These are phyloP conservation scores for Sarcophaga carnaria DNA, from an alignment of 2,888 invertebrate species.

Conservation along the genomic window DNA sequence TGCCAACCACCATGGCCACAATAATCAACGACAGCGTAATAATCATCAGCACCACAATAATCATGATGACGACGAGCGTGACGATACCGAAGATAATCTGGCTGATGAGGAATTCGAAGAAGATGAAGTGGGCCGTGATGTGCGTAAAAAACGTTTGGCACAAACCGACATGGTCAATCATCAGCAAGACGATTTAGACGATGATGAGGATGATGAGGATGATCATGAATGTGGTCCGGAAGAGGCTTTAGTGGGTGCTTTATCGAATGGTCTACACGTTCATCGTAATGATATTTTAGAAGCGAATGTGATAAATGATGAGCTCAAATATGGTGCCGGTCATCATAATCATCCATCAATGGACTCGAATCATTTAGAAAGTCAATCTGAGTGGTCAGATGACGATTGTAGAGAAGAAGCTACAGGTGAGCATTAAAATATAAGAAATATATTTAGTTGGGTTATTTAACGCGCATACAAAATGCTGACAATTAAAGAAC, in stretches of 20 bases:
- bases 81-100: slow-evolving; percentile 81
- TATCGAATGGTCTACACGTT: slow-evolving; percentile 65
- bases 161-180: slow-evolving; percentile 57
- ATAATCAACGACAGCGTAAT: slow-evolving; percentile 73
- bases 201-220: slow-evolving; percentile 72
- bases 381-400: slow-evolving; percentile 92
- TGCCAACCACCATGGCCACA: slow-evolving; percentile 74
- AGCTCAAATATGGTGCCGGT: slow-evolving; percentile 81
- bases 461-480: too few relatives aligned
- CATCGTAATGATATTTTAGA: slow-evolving; percentile 73
- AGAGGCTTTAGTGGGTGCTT: slow-evolving; percentile 68
- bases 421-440: slow-evolving; percentile 80
- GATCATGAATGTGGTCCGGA: slow-evolving; percentile 69
- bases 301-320: slow-evolving; percentile 82
- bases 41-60: slow-evolving; percentile 71
- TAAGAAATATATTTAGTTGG: too few relatives aligned
- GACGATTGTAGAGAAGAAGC: slow-evolving; percentile 86
- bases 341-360: slow-evolving; percentile 81
- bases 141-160: slow-evolving; percentile 76
- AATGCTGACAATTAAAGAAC: too few relatives aligned
- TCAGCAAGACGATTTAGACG: slow-evolving; percentile 69
- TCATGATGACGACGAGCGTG: slow-evolving; percentile 77
- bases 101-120: slow-evolving; percentile 81
- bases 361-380: slow-evolving; percentile 84
- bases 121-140: slow-evolving; percentile 80